These are phyloP conservation scores for Betta splendens DNA, from an alignment of 2,797 vertebrate species.

Conservation along the genomic window DNA sequence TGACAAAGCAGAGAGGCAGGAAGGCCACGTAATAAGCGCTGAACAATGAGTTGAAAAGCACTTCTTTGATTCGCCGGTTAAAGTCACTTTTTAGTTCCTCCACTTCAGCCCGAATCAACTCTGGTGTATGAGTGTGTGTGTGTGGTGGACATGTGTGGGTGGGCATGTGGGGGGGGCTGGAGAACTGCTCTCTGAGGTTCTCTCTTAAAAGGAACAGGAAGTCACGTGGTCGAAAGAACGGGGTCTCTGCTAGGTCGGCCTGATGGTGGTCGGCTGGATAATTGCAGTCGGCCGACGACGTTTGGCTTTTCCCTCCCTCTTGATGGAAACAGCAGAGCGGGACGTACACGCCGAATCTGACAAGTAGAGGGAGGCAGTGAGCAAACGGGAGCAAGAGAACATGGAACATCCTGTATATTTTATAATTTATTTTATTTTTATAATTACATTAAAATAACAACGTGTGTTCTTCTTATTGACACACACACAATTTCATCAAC, in stretches of 20 bases:
- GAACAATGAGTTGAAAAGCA: slow-evolving; percentile 99
- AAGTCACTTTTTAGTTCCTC: slow-evolving; percentile 98
- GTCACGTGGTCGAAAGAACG: slow-evolving; percentile 89
- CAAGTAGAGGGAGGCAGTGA: background rate
- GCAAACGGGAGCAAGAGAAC: background rate
- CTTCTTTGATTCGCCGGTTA: slow-evolving; percentile 98
- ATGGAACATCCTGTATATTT: background rate
- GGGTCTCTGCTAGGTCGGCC: slow-evolving; percentile 83
- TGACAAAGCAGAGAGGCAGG: slow-evolving; percentile 97
- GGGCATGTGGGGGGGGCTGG: slow-evolving; percentile 87
- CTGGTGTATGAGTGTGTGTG: slow-evolving; percentile 86
- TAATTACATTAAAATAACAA: too few relatives aligned
- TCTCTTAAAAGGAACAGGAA: slow-evolving; percentile 92
- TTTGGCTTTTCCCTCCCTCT: slow-evolving; percentile 87
- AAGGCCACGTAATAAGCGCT: slow-evolving; percentile 98
- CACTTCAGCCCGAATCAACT: slow-evolving; percentile 95
- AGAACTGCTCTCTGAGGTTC: slow-evolving; percentile 94
- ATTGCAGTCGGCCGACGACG: slow-evolving; percentile 84
- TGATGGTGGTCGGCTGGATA: slow-evolving; percentile 83
- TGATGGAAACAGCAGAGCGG: slow-evolving; percentile 98
- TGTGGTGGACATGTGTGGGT: slow-evolving; percentile 91
- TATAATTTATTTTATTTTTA: too few relatives aligned
- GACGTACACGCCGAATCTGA: slow-evolving; percentile 96
- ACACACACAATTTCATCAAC: too few relatives aligned
- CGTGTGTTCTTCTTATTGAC: too few relatives aligned